Base-by-base conservation (phyloP, 2,888 invertebrate genomes). In the Drosophila lacicola region DNA sequence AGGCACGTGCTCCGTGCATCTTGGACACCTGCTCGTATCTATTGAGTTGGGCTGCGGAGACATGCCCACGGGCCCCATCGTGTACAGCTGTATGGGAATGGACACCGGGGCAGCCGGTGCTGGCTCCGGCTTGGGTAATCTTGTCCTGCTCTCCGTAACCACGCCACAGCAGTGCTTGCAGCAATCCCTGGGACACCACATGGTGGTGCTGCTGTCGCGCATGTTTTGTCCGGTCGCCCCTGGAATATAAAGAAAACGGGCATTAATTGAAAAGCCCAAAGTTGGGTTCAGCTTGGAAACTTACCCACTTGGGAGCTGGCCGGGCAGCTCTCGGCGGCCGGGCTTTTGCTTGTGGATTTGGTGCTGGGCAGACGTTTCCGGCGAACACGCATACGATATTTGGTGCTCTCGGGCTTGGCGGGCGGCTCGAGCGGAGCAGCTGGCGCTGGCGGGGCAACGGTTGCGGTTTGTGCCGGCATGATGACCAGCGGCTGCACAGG, bases 181-280 rank as follows among this genome's bases (percentile, higher is more conserved):
- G 46, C 82, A 76, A 0, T 34, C 45, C 4, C 44, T 37, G 3
- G 89, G 65, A 62, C 87, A 83, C 75, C 82, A 88, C 83, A 83
- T 88, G 19, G 87, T 83, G 8, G 83, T 83, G 44, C 89, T 65
- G 37, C 51, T 37, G 10, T 83, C 83, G 0, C 69, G 83, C 25
- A 21, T 41, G 2, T 8, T 8, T 11, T 11, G n/a, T 0, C 4
- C 10, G 8, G 49, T n/a, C 1, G 13, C 3, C 4, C 5, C 33
- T 54, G n/a, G 10, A 17, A 33, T 42, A 1, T 2, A n/a, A 1
- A 1, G n/a, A 1, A 3, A 17, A 10, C 33, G 33, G 4, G 29
- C 36, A 11, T 36, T 4, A 13, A 36, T 3, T 13, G 36, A 36
- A 36, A 36, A 4, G 4, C 11, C 36, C 29, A 29, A 29, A 21